phyloP scores from a whole-genome alignment of 1,140 invertebrate genomes.

The Brachionus rubens region DNA sequence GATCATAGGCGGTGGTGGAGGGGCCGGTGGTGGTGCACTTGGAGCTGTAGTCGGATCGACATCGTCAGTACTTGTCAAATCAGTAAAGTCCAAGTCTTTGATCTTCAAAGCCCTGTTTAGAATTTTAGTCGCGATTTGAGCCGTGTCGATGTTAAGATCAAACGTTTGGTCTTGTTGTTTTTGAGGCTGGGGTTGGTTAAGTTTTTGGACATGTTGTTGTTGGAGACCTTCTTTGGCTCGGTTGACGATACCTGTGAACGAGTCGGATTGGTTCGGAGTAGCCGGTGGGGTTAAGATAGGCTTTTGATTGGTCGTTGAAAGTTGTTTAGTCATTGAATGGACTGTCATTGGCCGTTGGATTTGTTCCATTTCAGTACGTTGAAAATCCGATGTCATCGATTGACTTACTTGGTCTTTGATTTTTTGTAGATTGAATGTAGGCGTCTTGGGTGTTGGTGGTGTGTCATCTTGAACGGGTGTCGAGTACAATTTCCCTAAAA shows the following conservation, averaged over 20 bases:
- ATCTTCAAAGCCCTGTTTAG: conserved; percentile 73
- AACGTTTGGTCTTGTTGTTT: conserved; percentile 8
- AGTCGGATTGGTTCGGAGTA: conserved; percentile 53
- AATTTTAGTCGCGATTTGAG: conserved; percentile 51
- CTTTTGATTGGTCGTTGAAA: conserved; percentile 41
- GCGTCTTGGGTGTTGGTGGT: conserved; percentile 5
- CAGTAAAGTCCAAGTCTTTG: conserved; percentile 93
- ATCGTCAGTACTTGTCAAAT: conserved; percentile 69
- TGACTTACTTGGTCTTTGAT: too few relatives aligned
- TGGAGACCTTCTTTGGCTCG: conserved; percentile 79
- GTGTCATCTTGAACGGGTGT: neutral
- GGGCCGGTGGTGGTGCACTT: conserved; percentile 65
- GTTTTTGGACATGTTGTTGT: conserved; percentile 19
- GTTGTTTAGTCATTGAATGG: neutral
- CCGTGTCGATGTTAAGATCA: conserved; percentile 55
- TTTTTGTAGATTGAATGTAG: too few relatives aligned
- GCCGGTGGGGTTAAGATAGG: conserved; percentile 59
- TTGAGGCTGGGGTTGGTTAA: too few relatives aligned
- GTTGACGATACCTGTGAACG: conserved; percentile 63
- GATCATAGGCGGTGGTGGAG: conserved; percentile 48
- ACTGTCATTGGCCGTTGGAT: conserved; percentile 13
- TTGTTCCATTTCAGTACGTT: conserved; percentile 33
- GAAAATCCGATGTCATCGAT: neutral
- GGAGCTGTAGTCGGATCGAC: conserved; percentile 54
- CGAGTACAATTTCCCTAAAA: conserved; percentile 45